A percentile compares a stretch with the other conserved stretches of the same genome.
These are phyloP conservation scores for Condylura cristata DNA, from an alignment of 2,113 vertebrate genomes.

Conservation along the genomic window DNA sequence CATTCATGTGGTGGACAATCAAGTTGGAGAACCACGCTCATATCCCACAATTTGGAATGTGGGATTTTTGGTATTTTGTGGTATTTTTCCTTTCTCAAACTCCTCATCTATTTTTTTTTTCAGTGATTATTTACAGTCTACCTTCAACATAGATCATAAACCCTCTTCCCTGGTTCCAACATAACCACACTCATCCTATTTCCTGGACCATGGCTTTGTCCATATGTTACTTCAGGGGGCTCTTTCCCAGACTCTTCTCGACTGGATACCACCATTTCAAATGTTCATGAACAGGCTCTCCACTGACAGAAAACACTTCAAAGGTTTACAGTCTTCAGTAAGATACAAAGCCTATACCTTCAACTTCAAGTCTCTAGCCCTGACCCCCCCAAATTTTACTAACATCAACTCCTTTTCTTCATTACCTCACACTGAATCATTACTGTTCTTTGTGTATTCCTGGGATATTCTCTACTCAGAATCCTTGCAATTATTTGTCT, in stretches of 20 bases:
- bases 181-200: neutral
- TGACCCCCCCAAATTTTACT: neutral
- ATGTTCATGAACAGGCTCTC: neutral
- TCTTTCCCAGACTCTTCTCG: neutral
- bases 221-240: accelerated
- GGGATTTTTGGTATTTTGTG: no score
- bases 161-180: neutral
- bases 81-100: neutral
- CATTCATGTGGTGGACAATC: no score
- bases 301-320: neutral
- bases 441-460: neutral
- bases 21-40: no score
- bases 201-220: neutral
- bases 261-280: neutral
- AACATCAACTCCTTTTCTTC: neutral
- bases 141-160: neutral
- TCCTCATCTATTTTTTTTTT: neutral
- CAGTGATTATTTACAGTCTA: neutral
- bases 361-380: neutral
- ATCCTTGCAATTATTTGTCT: neutral
- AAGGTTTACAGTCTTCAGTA: neutral
- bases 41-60: neutral
- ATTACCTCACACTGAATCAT: neutral
- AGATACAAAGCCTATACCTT: neutral
- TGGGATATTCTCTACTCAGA: neutral